Evolutionary conservation across 2,888 invertebrate species (phyloP).

Genomic region (Ormyrus pomaceus): DNA sequence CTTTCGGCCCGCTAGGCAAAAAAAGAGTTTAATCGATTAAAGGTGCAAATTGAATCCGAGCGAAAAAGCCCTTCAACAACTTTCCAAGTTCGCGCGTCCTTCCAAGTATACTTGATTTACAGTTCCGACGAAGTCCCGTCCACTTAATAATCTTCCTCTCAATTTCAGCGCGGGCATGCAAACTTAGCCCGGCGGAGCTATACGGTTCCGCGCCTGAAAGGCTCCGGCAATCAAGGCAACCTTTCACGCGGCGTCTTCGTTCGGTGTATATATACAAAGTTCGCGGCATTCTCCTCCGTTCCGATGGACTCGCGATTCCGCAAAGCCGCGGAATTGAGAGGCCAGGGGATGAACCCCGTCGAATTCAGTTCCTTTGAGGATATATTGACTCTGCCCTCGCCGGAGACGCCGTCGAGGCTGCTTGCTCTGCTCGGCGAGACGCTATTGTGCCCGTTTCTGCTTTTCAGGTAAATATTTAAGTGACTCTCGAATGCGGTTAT

Average conservation of each 20-base stretch:
- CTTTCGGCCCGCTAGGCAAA: too few species aligned
- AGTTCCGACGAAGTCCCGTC: neutral
- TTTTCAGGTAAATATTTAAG: too few species aligned
- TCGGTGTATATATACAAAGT: neutral
- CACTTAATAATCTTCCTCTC: neutral
- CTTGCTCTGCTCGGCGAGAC: too few species aligned
- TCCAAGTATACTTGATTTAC: too few species aligned
- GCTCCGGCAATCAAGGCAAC: neutral
- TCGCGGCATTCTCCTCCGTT: neutral
- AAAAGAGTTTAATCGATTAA: too few species aligned
- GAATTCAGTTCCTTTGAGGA: neutral
- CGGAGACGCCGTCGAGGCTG: too few species aligned
- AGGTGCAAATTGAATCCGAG: too few species aligned
- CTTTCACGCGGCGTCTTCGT: too few species aligned
- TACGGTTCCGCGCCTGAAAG: neutral
- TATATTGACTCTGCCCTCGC: neutral
- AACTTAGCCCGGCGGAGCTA: neutral
- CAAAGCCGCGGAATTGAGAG: slow-evolving; percentile 27
- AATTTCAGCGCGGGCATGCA: neutral
- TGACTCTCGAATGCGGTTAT: too few species aligned
- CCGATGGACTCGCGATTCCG: slow-evolving; percentile 9
- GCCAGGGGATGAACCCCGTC: neutral
- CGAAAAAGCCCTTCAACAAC: too few species aligned
- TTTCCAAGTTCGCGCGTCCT: too few species aligned
- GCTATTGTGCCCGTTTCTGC: too few species aligned